Base-by-base conservation (phyloP, 2,797 vertebrate genomes). In the Notamacropus eugenii region DNA sequence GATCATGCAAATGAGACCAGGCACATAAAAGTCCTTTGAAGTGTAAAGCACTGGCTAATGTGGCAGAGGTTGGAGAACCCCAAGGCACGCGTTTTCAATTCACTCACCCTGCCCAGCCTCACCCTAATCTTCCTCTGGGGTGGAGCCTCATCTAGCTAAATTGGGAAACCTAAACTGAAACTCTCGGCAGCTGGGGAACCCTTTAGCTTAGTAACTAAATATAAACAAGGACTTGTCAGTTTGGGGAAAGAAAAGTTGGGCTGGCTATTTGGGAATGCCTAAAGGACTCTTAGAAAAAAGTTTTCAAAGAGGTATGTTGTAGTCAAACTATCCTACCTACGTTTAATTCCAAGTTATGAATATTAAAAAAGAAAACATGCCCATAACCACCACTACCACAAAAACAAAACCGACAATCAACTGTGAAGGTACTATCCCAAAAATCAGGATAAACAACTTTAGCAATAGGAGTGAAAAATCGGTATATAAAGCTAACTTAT, bases 121-220 rank as follows among this genome's bases (percentile, higher is more conserved):
- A 87, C 74, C 74, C 40, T 46, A 50, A 87, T 87, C 55, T 52
- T 90, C 16, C 46, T 14, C 54, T 13, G 67, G 22, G 91, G 50
- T 4, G 29, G 22, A 31, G 5, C 28, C 31, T 3, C 54, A 5
- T 5, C 0, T 54, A 55, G 58, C 46, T 31, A 56, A 0, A 22
- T 16, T 58, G 87, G 0, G 0, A 90, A 46, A 5, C 74, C 74
- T 46, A 82, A 87, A 87, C 8, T 0, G 1, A 28, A 27, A 5
- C 29, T 0, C 54, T 27, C 96, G 93, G n/a, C 12, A 96, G 96
- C 40, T 55, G 96, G 96, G 24, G 29, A 87, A 50, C 94, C 55
- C 67, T 54, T 91, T 8, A 52, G 93, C 54, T 90, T 54, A 10
- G 4, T 5, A 27, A 5, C 19, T 4, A 29, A 54, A 2, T 2